Conservation (phyloP, 2,113 vertebrate species). For the Talpa occidentalis region DNA sequence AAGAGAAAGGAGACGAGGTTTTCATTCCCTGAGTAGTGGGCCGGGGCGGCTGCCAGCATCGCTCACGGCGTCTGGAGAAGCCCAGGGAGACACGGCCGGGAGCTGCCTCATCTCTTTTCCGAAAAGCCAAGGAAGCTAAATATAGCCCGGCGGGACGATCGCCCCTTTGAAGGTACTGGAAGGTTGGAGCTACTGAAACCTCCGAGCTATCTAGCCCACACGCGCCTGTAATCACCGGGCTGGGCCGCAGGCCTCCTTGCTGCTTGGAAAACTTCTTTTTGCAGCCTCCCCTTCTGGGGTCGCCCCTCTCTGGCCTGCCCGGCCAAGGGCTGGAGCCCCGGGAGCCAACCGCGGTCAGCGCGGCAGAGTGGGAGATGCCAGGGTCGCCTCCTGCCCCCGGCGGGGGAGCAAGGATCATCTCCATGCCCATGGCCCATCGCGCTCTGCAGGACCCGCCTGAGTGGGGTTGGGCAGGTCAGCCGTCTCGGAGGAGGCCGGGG, state of each 20-base stretch:
- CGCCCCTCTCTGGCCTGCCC: constrained; percentile 54
- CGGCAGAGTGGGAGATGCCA: no score
- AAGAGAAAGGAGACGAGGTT: constrained; percentile 68
- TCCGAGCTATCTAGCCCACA: constrained; percentile 82
- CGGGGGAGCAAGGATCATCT: no score
- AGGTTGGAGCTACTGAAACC: constrained; percentile 83
- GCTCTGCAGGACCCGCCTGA: no score
- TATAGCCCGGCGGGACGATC: constrained; percentile 77
- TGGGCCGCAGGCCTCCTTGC: constrained; percentile 66
- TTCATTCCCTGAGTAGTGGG: constrained; percentile 51
- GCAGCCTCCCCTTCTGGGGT: not conserved
- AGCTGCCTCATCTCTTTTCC: constrained; percentile 71
- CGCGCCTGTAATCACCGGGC: constrained; percentile 79
- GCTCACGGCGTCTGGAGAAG: constrained; percentile 77
- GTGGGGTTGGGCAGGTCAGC: not conserved
- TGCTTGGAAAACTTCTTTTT: constrained; percentile 75
- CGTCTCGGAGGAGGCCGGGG: no score
- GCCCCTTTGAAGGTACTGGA: constrained; percentile 83
- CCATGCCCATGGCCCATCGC: no score
- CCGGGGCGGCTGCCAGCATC: constrained; percentile 76
- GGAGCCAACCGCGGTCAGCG: no score
- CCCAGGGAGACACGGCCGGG: constrained; percentile 79
- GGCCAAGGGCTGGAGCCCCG: not conserved
- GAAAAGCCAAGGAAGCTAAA: constrained; percentile 81
- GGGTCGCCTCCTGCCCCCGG: no score